Evolutionary conservation across 2,113 vertebrate genomes (phyloP).

Genomic region (Oenanthe melanoleuca): DNA sequence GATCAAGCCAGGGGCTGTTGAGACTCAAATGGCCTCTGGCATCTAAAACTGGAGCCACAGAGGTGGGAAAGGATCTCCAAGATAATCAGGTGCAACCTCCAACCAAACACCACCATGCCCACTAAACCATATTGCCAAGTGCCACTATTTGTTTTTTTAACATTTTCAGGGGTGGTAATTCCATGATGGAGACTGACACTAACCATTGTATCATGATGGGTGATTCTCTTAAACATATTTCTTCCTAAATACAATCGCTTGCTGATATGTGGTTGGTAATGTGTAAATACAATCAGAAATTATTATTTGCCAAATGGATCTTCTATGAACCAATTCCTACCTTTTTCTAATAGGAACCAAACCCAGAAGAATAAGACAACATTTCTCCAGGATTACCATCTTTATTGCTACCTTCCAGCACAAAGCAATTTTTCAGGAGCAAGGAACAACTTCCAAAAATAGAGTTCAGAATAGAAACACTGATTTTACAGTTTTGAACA

Average conservation of each 20-base stretch:
- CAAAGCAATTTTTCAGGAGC: neutral
- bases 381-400: neutral
- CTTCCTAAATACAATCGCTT: neutral
- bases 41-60: neutral
- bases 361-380: neutral
- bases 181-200: neutral
- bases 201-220: rapidly evolving
- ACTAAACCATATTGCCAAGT: neutral
- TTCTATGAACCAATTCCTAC: neutral
- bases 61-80: neutral
- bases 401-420: neutral
- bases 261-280: neutral
- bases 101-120: neutral
- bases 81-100: neutral
- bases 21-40: neutral
- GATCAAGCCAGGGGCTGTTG: neutral
- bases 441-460: neutral
- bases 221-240: neutral
- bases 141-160: neutral
- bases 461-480: conserved; percentile 1
- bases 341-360: neutral
- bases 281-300: neutral
- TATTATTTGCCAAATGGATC: neutral
- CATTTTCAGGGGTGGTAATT: neutral
- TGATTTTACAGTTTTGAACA: conserved; percentile 1